Percentiles rank a stretch among this genome's conserved stretches.
Conservation (phyloP, 2,888 invertebrate genomes). For the Cosmorhoe ocellata region DNA sequence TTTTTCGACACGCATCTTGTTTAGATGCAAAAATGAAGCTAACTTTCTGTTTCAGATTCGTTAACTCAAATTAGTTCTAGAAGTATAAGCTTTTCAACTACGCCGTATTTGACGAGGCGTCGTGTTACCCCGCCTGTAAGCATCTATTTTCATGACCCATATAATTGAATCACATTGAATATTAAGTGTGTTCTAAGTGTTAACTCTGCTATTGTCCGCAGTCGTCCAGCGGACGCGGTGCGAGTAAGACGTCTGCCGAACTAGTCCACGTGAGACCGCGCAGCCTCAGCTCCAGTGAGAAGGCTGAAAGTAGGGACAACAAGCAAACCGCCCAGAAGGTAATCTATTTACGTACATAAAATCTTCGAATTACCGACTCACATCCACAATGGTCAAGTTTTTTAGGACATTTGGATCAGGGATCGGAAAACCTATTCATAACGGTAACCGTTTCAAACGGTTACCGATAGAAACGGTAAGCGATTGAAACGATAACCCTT, state of each 20-base stretch:
- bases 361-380: no score
- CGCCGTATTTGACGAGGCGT: constrained; percentile 45
- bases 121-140: constrained; percentile 57
- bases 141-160: no score
- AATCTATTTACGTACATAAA: not conserved
- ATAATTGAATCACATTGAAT: no score
- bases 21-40: no score
- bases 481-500: no score
- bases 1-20: no score
- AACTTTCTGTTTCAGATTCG: constrained; percentile 32
- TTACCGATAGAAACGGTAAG: no score
- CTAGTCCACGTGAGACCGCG: constrained; percentile 73
- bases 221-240: constrained; percentile 62
- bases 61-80: constrained; percentile 20
- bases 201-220: constrained; percentile 20
- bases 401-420: no score
- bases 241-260: constrained; percentile 55
- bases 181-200: no score
- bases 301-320: constrained; percentile 46
- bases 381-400: no score
- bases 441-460: no score
- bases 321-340: constrained; percentile 29
- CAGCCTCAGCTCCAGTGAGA: constrained; percentile 75
- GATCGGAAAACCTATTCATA: no score
- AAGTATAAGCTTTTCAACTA: constrained; percentile 36